Evolutionary conservation across 2,797 vertebrate species (phyloP).

Genomic region (Tinamus major): DNA sequence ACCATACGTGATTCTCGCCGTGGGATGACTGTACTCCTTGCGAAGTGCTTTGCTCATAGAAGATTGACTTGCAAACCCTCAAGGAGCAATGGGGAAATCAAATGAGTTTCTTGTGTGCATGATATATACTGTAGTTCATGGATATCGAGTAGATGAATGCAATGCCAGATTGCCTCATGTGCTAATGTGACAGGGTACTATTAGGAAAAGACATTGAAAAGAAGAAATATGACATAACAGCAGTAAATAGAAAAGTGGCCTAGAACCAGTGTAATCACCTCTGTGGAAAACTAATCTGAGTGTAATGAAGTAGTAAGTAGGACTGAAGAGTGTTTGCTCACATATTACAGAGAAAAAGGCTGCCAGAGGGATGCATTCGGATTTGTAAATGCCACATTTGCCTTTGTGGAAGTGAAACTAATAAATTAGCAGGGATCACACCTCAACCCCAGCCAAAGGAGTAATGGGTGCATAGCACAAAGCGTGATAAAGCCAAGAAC

Average conservation of each 20-base stretch:
- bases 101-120: background rate
- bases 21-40: accelerated
- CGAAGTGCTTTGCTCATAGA: accelerated
- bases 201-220: background rate
- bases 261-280: background rate
- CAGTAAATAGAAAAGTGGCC: background rate
- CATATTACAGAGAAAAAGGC: accelerated
- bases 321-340: background rate
- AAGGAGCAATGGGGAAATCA: background rate
- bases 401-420: background rate
- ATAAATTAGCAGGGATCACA: background rate
- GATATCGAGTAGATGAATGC: background rate
- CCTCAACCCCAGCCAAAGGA: background rate
- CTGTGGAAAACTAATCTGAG: background rate
- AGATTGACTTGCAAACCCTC: background rate
- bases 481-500: constrained; percentile 20
- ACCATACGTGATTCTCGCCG: background rate
- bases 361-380: background rate
- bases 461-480: constrained; percentile 16
- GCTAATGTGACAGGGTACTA: background rate
- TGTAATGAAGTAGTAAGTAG: background rate
- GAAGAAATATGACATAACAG: background rate
- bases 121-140: background rate
- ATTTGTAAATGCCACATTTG: background rate
- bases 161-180: background rate